A percentile compares a stretch with the other conserved stretches of the same genome.
Conservation (phyloP, 2,888 invertebrate genomes). For the Aplocera efformata region DNA sequence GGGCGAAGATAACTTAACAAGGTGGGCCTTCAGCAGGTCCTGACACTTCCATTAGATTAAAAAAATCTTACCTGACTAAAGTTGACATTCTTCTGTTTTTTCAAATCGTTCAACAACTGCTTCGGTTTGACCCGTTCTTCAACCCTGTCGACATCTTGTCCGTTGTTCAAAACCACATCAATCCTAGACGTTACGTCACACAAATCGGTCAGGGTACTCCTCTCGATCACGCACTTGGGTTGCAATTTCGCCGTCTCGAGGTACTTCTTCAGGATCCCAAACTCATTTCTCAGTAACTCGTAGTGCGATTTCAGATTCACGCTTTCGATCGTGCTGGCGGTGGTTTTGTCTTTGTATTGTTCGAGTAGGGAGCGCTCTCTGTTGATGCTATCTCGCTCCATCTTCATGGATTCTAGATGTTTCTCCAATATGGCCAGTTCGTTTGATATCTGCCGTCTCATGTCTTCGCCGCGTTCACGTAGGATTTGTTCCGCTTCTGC, state of each 20-base stretch:
- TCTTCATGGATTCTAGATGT: constrained; percentile 52
- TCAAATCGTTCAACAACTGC: constrained; percentile 62
- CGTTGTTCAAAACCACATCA: constrained; percentile 48
- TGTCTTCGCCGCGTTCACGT: constrained; percentile 54
- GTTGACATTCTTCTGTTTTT: constrained; percentile 66
- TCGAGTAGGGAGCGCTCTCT: constrained; percentile 45
- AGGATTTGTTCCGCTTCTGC: constrained; percentile 53
- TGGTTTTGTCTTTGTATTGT: constrained; percentile 15
- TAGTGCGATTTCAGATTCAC: constrained; percentile 45
- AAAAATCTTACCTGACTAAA: constrained; percentile 60
- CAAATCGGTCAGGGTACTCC: constrained; percentile 46
- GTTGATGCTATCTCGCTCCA: constrained; percentile 53
- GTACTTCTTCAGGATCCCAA: constrained; percentile 47
- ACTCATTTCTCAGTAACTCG: constrained; percentile 49
- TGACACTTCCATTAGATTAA: too few species aligned
- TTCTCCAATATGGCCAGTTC: constrained; percentile 53
- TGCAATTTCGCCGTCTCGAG: constrained; percentile 40
- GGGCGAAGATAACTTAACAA: too few species aligned
- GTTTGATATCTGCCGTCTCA: constrained; percentile 55
- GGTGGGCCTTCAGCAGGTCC: too few species aligned
- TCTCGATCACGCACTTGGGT: constrained; percentile 48
- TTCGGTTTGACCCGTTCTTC: constrained; percentile 38
- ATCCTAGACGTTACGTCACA: constrained; percentile 27
- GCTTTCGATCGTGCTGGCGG: constrained; percentile 20
- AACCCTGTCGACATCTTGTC: constrained; percentile 31